Evolutionary conservation across 2,797 vertebrate species (phyloP), one percentile per base, ranked within the genome.

Genomic region (Tarsius wallacei): DNA sequence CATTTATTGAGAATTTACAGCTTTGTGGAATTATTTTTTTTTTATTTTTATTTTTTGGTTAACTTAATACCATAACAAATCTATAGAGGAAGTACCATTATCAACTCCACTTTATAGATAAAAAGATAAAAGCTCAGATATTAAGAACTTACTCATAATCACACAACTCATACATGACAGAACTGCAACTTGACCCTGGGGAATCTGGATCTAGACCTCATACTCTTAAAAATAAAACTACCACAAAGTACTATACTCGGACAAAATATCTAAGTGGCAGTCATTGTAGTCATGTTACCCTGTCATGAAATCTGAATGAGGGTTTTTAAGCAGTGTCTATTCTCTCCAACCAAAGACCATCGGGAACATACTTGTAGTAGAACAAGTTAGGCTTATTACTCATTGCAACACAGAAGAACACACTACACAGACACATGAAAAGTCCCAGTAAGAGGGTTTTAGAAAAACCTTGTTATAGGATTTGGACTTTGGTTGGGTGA

Each of bases 211-310:
- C 4, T n/a, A 31, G 70, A 92, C 3, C 3, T 83, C 5, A 49
- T 74, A 51, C 42, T 95, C 21, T 87, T 91, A 93, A 92, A 81
- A 42, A 33, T 31, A 91, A 88, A 93, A 12, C 42, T 22, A 8
- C 73, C 78, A 36, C 31, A 53, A 93, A 84, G 13, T 81, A 57
- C 31, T 81, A 13, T 22, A n/a, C 24, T 81, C 57, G 55, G 42
- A 78, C 24, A 78, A 70, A 86, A 47, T 73, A 19, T 53, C 14
- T 82, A 55, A 86, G 28, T 70, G 81, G 71, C 9, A 76, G 80
- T 19, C 21, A 68, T 33, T 31, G 21, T 31, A 13, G 15, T 74
- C 36, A 17, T 82, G 22, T 66, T 93, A 73, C 59, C 13, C 64
- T 80, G 14, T 47, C 92, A 3, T 33, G 15, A 26, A 83, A 90